Evolutionary conservation across 2,797 vertebrate species (phyloP).

Genomic region (Hydrophis major): DNA sequence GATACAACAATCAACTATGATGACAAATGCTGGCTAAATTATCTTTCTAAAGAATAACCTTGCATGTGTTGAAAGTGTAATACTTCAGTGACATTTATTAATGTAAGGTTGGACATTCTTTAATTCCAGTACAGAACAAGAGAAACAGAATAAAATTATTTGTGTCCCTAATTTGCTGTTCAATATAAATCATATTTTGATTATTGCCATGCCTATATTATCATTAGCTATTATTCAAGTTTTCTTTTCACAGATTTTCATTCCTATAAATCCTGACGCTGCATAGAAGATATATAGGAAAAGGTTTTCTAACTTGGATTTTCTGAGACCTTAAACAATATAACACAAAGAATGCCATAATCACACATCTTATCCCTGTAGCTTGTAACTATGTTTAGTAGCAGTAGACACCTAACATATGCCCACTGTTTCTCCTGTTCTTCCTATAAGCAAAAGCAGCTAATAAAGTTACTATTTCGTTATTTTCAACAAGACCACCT

Average conservation of each 20-base stretch:
- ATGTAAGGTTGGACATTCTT: not conserved
- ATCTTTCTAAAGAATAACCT: slow-evolving; percentile 32
- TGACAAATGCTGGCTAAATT: slow-evolving; percentile 15
- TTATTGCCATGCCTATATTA: not conserved
- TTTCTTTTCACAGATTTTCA: not conserved
- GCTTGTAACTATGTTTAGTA: not conserved
- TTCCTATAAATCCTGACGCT: not conserved
- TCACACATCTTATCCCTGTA: not conserved
- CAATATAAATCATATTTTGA: not conserved
- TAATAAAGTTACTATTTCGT: not conserved
- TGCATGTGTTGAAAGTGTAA: slow-evolving; percentile 37
- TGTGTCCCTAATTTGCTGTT: not conserved
- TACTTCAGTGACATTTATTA: not conserved
- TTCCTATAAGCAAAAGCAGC: not conserved
- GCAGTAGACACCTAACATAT: not conserved
- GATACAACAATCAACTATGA: slow-evolving; percentile 26
- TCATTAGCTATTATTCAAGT: not conserved
- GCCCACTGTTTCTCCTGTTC: not conserved
- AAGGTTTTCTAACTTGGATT: not conserved
- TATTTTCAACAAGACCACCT: not conserved
- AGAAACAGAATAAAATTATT: slow-evolving; percentile 10
- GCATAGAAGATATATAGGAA: not conserved
- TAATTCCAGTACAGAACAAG: slow-evolving; percentile 15
- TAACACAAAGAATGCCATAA: not conserved
- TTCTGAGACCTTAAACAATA: not conserved